Base-by-base conservation (phyloP, 1,140 invertebrate species). In the Anoplolepis gracilipes region DNA sequence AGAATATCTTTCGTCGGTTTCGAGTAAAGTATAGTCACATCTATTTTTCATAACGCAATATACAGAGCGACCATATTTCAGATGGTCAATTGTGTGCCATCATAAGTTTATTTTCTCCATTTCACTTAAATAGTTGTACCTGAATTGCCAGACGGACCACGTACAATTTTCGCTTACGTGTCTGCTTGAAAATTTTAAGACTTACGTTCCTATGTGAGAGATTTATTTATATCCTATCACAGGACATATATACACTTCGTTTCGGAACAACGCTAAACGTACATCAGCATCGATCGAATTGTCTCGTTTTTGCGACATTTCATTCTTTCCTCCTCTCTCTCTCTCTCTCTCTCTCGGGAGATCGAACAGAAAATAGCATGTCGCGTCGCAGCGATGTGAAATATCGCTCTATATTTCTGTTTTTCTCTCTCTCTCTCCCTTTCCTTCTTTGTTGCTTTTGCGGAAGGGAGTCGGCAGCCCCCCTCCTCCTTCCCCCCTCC, bases 311-410 rank as follows among this genome's bases (percentile, higher is more conserved):
- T 61, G 33, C 49, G 72, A 82, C 77, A 67, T 67, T 46, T 72
- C 61, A 59, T 85, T 82, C 78, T 77, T 69, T 73, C 53, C n/a
- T n/a, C n/a, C 33, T 30, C 25, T 72, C 25, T 75, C 16, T n/a
- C n/a, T n/a, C n/a, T n/a, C n/a, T n/a, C n/a, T n/a, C 33, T 30
- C 25, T 72, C 25, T 75, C 16, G 25, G 1, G 19, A 42, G 46
- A 25, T n/a, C 30, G 46, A 53, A 55, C 22, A 39, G 64, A 57
- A 79, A 79, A 57, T 69, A 79, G 76, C 62, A 39, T 42, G 33
- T 28, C 13, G 61, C 61, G 67, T 70, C 28, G 46, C 25, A 46
- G 8, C 65, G 39, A 77, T 28, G 11, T n/a, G 39, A 78, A 65
- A 62, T 61, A 28, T 11, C 59, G n/a, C 36, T 59, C 22, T 30